A percentile compares a stretch with the other conserved stretches of the same genome.
These are phyloP conservation scores for Onychostoma macrolepis DNA, from an alignment of 2,113 vertebrate genomes.

Conservation along the genomic window DNA sequence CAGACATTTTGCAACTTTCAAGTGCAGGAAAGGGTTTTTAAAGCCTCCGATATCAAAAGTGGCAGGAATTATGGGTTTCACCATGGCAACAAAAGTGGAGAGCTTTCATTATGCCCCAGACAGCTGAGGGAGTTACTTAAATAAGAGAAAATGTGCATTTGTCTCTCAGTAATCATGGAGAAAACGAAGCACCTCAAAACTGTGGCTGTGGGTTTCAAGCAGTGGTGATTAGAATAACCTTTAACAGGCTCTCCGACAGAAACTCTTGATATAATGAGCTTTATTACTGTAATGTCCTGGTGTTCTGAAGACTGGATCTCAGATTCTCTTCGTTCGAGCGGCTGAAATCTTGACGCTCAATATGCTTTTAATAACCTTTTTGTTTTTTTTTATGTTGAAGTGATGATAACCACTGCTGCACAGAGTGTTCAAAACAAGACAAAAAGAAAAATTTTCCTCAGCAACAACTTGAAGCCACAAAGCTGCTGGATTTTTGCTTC, in stretches of 20 bases:
- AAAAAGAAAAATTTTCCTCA: background rate
- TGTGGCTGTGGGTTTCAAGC: conserved; percentile 20
- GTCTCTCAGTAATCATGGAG: conserved; percentile 34
- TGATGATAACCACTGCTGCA: background rate
- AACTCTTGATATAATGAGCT: conserved; percentile 40
- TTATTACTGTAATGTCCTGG: conserved; percentile 14
- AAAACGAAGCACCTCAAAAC: conserved; percentile 4
- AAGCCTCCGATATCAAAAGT: conserved; percentile 38
- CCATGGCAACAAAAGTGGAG: conserved; percentile 54
- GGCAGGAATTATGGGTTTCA: conserved; percentile 40
- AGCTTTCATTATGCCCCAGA: conserved; percentile 51
- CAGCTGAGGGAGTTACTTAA: conserved; percentile 35
- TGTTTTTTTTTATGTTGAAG: background rate
- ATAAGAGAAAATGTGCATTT: conserved; percentile 25
- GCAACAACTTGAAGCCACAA: background rate
- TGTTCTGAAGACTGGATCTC: background rate
- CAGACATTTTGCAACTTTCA: conserved; percentile 26
- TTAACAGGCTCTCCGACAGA: conserved; percentile 30
- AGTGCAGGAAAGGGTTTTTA: conserved; percentile 16
- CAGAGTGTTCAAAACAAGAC: background rate
- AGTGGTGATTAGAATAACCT: conserved; percentile 38
- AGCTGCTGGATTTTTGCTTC: background rate
- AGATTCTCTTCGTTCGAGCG: background rate
- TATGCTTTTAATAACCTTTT: background rate
- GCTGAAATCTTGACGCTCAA: too few relatives aligned